phyloP scores from a whole-genome alignment of 2,888 invertebrate species.

The Thereva nobilitata region DNA sequence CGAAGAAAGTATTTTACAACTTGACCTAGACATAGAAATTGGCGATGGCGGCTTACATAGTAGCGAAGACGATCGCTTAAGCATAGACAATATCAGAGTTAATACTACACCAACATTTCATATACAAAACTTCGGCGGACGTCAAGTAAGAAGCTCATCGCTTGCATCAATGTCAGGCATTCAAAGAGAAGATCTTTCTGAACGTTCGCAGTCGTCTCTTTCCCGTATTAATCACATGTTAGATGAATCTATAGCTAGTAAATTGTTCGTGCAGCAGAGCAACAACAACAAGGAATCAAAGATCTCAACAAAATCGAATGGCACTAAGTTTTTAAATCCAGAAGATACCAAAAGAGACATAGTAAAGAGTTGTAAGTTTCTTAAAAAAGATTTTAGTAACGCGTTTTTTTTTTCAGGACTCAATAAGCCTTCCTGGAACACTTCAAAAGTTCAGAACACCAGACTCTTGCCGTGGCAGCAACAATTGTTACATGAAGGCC shows the following conservation, averaged over 20 bases:
- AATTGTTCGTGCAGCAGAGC: constrained; percentile 51
- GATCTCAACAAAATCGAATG: constrained; percentile 4
- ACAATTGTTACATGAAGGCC: constrained; percentile 46
- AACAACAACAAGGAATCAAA: neutral
- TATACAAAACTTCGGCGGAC: constrained; percentile 12
- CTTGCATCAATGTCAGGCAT: constrained; percentile 33
- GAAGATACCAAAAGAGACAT: constrained; percentile 16
- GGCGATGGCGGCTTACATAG: constrained; percentile 43
- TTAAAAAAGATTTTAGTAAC: constrained; percentile 25
- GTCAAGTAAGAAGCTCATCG: constrained; percentile 29
- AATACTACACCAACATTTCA: constrained; percentile 37
- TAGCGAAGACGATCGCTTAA: constrained; percentile 50
- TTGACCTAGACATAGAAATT: constrained; percentile 66
- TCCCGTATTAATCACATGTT: constrained; percentile 50
- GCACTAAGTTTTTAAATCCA: constrained; percentile 27
- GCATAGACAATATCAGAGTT: constrained; percentile 48
- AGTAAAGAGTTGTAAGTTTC: constrained; percentile 18
- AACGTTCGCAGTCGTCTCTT: constrained; percentile 55
- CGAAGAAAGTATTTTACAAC: constrained; percentile 80
- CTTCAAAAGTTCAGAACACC: constrained; percentile 51
- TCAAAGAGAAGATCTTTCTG: constrained; percentile 45
- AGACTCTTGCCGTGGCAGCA: constrained; percentile 53
- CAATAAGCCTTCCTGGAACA: constrained; percentile 43
- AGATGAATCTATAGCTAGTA: constrained; percentile 51
- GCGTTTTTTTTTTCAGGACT: constrained; percentile 37